These are phyloP conservation scores for Falco biarmicus DNA, from an alignment of 2,797 vertebrate genomes.

Conservation along the genomic window DNA sequence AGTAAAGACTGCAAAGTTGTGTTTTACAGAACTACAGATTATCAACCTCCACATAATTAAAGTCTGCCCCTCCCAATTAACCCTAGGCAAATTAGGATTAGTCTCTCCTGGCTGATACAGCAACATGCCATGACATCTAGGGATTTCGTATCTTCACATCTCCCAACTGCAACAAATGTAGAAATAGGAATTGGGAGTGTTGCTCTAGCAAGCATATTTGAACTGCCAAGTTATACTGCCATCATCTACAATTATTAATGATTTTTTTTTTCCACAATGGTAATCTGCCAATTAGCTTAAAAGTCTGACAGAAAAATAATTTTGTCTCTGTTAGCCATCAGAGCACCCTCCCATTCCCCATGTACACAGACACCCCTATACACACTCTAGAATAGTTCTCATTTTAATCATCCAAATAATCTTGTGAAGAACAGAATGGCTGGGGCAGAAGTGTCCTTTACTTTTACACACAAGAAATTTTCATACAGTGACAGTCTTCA, in stretches of 20 bases:
- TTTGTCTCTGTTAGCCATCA: neutral
- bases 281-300: neutral
- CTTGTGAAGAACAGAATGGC: neutral
- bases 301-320: neutral
- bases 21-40: slow-evolving; percentile 50
- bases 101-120: slow-evolving; percentile 29
- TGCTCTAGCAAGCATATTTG: slow-evolving; percentile 6
- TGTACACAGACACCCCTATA: neutral
- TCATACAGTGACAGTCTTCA: neutral
- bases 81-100: slow-evolving; percentile 42
- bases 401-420: neutral
- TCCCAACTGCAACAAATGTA: neutral
- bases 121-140: slow-evolving; percentile 35
- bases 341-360: neutral
- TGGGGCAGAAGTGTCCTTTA: neutral
- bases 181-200: neutral
- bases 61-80: slow-evolving; percentile 49
- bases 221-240: neutral
- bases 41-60: slow-evolving; percentile 45
- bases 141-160: slow-evolving; percentile 36
- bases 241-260: neutral
- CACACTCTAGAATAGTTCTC: neutral
- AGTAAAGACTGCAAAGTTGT: slow-evolving; percentile 3
- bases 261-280: neutral
- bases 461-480: neutral